Percentiles rank a stretch among this genome's conserved stretches.
Conservation (phyloP, 2,888 invertebrate species). For the Sphaerophoria taeniata region DNA sequence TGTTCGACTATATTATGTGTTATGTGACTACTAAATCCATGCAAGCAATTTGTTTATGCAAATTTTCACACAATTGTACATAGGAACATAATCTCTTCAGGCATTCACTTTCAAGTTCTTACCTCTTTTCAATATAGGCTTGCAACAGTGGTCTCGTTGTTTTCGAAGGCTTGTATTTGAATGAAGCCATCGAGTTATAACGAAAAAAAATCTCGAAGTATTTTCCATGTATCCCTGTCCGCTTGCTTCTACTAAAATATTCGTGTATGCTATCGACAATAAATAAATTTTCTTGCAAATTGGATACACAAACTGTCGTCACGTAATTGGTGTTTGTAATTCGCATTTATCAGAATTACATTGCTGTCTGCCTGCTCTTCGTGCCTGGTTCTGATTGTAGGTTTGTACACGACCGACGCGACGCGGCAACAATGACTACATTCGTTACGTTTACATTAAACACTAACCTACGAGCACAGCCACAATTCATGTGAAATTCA, state of each 20-base stretch:
- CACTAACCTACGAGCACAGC: background rate
- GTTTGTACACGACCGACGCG: conserved; percentile 1
- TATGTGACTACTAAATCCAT: conserved; percentile 35
- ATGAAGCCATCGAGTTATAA: conserved; percentile 24
- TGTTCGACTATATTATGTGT: conserved; percentile 21
- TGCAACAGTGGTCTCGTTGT: background rate
- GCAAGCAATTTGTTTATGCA: conserved; percentile 46
- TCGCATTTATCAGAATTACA: conserved; percentile 70
- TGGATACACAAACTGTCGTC: conserved; percentile 73
- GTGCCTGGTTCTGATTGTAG: conserved; percentile 22
- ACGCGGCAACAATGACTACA: background rate
- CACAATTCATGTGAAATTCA: no score
- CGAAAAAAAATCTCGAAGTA: background rate
- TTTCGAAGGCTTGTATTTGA: background rate
- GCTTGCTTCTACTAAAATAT: background rate
- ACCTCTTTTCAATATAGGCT: background rate
- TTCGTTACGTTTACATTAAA: background rate
- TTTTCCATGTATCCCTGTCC: conserved; percentile 20
- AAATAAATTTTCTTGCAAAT: conserved; percentile 69
- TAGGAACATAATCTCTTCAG: no score
- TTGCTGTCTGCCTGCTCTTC: conserved; percentile 17
- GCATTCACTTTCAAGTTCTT: conserved; percentile 20
- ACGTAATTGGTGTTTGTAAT: conserved; percentile 72
- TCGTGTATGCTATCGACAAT: conserved; percentile 30
- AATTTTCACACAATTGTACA: conserved; percentile 24